Conservation (phyloP, 2,113 vertebrate species). For the Cyanoramphus novaezelandiae region DNA sequence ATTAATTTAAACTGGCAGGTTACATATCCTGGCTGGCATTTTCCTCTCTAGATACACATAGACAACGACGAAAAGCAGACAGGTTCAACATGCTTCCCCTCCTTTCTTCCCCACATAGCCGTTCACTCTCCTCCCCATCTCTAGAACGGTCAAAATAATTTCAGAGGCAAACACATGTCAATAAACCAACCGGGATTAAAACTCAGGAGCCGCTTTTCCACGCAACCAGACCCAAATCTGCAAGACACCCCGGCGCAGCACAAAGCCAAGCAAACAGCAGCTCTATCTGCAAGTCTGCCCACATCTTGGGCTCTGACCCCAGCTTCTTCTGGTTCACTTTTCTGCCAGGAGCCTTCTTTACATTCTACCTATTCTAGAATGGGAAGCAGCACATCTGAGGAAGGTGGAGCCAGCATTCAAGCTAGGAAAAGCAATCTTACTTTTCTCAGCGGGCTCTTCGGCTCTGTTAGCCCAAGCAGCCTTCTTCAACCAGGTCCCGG, state of each 20-base stretch:
- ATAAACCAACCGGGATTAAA: background rate
- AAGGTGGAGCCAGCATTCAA: background rate
- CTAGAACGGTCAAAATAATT: background rate
- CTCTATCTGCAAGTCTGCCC: background rate
- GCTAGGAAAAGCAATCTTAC: background rate
- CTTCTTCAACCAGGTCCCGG: background rate
- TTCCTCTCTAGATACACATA: background rate
- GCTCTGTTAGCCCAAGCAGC: background rate
- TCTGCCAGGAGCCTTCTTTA: background rate
- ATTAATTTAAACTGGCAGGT: conserved; percentile 29
- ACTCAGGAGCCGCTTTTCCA: background rate
- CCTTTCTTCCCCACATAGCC: background rate
- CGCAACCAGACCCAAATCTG: background rate
- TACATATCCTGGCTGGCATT: background rate
- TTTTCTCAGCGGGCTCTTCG: background rate
- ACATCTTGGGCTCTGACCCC: background rate
- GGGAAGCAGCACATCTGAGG: background rate
- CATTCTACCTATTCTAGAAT: background rate
- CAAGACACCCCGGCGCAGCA: background rate
- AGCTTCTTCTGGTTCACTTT: background rate
- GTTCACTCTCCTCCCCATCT: background rate
- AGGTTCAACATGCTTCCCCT: background rate
- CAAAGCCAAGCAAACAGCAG: background rate
- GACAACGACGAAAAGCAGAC: background rate
- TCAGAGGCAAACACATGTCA: background rate